Conservation (phyloP, 2,888 invertebrate species). For the Petrolisthes manimaculis region DNA sequence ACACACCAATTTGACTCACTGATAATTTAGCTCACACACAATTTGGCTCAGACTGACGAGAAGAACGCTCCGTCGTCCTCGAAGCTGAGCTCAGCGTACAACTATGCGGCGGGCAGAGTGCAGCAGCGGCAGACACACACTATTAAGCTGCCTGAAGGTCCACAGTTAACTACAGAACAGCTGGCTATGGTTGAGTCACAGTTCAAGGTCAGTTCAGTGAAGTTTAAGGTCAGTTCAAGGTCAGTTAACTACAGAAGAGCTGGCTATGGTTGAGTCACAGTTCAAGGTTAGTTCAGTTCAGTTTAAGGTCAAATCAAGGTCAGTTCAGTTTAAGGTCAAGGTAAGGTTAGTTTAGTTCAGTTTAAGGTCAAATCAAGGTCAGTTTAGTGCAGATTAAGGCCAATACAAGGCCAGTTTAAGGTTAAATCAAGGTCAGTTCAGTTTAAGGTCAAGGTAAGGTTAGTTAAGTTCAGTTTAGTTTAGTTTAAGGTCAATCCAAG, state of each 20-base stretch:
- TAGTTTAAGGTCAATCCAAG: constrained; percentile 63
- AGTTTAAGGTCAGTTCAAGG: no score
- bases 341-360: constrained; percentile 64
- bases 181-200: no score
- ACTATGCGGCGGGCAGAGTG: constrained; percentile 50
- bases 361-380: constrained; percentile 64
- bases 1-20: no score
- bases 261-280: no score
- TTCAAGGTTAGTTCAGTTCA: constrained; percentile 61
- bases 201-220: no score
- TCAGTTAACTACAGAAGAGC: no score
- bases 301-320: constrained; percentile 64
- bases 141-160: constrained; percentile 63
- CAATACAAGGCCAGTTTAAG: constrained; percentile 63
- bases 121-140: constrained; percentile 46
- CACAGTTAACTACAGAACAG: constrained; percentile 62
- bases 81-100: constrained; percentile 59
- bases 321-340: constrained; percentile 64
- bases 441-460: constrained; percentile 61
- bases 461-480: constrained; percentile 59
- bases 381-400: constrained; percentile 64
- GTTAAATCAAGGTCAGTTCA: constrained; percentile 61
- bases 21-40: constrained; percentile 36
- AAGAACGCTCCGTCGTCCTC: constrained; percentile 56
- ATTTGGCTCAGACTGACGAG: constrained; percentile 50